These are phyloP conservation scores for Nilaparvata lugens DNA, from an alignment of 1,140 invertebrate species.

Conservation along the genomic window DNA sequence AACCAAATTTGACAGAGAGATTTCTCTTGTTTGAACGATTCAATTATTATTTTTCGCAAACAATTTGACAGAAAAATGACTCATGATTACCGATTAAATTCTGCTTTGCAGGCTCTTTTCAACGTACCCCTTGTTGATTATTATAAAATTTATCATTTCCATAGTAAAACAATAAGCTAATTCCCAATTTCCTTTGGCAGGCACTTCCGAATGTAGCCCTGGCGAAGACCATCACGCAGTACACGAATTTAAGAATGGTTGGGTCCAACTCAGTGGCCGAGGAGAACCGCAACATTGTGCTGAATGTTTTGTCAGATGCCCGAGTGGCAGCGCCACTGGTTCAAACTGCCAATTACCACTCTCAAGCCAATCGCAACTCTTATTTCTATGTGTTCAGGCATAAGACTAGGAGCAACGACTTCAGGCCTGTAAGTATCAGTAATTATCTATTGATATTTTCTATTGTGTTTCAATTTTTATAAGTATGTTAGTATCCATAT, in stretches of 20 bases:
- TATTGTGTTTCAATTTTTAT: too few relatives aligned
- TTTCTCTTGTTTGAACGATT: too few relatives aligned
- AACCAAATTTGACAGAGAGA: too few relatives aligned
- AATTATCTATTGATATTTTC: too few relatives aligned
- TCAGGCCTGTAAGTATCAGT: conserved; percentile 55
- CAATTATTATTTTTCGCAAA: too few relatives aligned
- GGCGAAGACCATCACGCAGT: conserved; percentile 56
- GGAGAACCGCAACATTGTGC: conserved; percentile 66
- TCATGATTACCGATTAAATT: too few relatives aligned
- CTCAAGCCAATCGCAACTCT: conserved; percentile 66
- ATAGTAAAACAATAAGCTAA: background rate
- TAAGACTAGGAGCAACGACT: conserved; percentile 84
- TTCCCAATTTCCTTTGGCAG: conserved; percentile 8
- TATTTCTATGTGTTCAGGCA: conserved; percentile 92
- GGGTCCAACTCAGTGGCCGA: conserved; percentile 11
- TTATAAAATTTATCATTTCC: background rate
- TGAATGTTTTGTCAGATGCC: conserved; percentile 89
- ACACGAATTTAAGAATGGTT: conserved; percentile 34
- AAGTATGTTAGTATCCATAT: too few relatives aligned
- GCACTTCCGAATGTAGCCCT: conserved; percentile 49
- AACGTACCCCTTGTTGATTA: too few relatives aligned
- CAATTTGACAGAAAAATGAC: too few relatives aligned
- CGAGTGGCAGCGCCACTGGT: conserved; percentile 87
- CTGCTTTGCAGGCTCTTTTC: too few relatives aligned
- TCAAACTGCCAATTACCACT: conserved; percentile 85